These are phyloP conservation scores for Drosophila pullipes DNA, from an alignment of 2,888 invertebrate genomes.

Conservation along the genomic window DNA sequence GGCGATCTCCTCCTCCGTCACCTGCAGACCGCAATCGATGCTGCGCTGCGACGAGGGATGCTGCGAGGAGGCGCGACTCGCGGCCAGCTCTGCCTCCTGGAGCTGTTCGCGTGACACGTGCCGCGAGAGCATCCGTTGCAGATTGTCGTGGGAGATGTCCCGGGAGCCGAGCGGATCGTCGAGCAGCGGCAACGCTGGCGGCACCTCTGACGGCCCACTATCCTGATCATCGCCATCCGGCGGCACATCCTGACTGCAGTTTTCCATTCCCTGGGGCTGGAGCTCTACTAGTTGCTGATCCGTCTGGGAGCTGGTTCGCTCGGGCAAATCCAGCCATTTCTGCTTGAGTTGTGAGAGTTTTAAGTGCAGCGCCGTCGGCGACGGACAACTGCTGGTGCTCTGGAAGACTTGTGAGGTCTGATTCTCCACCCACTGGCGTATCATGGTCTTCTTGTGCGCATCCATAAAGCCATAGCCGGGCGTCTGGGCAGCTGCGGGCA, in stretches of 20 bases:
- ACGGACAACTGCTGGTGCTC: constrained; percentile 81
- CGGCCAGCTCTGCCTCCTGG: constrained; percentile 85
- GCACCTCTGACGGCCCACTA: constrained; percentile 92
- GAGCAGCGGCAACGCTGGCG: constrained; percentile 92
- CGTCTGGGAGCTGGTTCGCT: constrained; percentile 79
- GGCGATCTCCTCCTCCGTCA: constrained; percentile 96
- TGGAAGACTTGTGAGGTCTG: constrained; percentile 93
- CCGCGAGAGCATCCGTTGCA: constrained; percentile 87
- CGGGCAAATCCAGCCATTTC: constrained; percentile 82
- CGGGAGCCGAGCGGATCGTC: constrained; percentile 92
- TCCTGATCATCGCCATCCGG: constrained; percentile 89
- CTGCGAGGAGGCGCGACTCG: constrained; percentile 86
- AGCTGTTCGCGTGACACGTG: constrained; percentile 89
- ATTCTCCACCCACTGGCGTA: constrained; percentile 96
- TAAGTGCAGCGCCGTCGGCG: constrained; percentile 86
- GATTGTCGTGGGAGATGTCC: constrained; percentile 93
- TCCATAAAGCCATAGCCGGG: constrained; percentile 95
- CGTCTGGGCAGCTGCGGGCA: constrained; percentile 81
- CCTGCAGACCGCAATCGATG: constrained; percentile 92
- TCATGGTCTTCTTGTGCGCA: constrained; percentile 96
- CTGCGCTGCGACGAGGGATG: constrained; percentile 92
- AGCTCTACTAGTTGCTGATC: constrained; percentile 85
- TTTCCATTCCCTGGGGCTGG: constrained; percentile 36
- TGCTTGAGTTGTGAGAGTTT: constrained; percentile 88
- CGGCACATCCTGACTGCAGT: constrained; percentile 61